Base-by-base conservation (phyloP, 1,140 invertebrate species). In the Diabrotica undecimpunctata region DNA sequence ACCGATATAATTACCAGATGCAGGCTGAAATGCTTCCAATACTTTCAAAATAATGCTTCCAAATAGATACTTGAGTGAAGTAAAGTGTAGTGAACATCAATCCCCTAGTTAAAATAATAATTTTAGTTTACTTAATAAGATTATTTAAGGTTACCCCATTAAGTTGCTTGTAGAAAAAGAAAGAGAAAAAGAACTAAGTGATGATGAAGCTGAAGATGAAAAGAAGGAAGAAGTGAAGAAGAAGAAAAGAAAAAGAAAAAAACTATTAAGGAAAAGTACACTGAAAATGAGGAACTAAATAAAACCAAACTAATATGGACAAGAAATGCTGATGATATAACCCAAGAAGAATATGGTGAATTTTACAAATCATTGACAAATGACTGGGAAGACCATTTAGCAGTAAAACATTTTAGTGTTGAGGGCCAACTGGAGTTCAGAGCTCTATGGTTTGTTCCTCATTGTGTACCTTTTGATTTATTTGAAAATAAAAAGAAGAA, bases 241-340 rank as follows among this genome's bases (percentile, higher is more conserved):
- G 87, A 92, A 62, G 88, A 92, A 66, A 94, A 92, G 78, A 97
- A 95, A 80, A 95, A 95, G 78, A 97, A 95, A 86, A 96, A 95
- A 81, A 96, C 92, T 35, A 90, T 97, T 71, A 97, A 97, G 79
- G 97, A 99, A 77, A 98, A 97, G 75, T 99, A 99, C 81, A 93
- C 88, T 35, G 97, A 99, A 77, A 95, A 98, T 81, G 97, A 99
- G 79, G 96, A 99, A 77, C 78, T 99, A n/a, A 99, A 99, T 85
- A 99, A 99, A 78, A 98, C 96, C 6, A 99, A 99, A 81, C 97
- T 97, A 7, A 92, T 99, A 75, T 99, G 97, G 97, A 99, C 96
- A 5, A 86, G 97, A 70, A 99, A 98, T 76, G 92, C 96, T 50
- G 96, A 98, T 82, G 96, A 99, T 74, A 99, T 99, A 75, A 93